A percentile compares a stretch with the other conserved stretches of the same genome.
These are phyloP conservation scores for Cyclargus thomasi DNA, from an alignment of 1,140 invertebrate genomes.

Conservation along the genomic window DNA sequence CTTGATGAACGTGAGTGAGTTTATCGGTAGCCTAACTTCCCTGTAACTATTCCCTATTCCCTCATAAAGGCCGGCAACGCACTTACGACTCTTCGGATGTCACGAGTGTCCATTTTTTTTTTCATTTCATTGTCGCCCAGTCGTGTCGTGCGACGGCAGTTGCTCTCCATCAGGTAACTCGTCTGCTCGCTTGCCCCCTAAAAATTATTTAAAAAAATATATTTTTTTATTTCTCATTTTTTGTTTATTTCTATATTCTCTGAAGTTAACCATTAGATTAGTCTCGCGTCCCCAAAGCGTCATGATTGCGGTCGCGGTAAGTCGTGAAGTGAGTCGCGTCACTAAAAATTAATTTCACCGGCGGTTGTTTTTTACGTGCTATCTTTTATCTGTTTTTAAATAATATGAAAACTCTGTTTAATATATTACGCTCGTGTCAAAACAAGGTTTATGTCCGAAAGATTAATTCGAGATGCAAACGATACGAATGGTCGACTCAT, in stretches of 20 bases:
- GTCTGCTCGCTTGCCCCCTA: no score
- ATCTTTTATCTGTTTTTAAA: neutral
- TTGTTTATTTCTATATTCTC: neutral
- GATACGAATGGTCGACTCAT: neutral
- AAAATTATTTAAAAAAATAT: no score
- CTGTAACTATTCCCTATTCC: no score
- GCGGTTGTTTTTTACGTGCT: neutral
- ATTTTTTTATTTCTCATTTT: no score
- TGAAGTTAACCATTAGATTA: neutral
- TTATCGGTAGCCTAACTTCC: no score
- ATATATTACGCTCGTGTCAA: slow-evolving; percentile 10
- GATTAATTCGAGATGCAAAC: slow-evolving; percentile 12
- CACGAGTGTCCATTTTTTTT: no score
- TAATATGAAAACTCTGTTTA: slow-evolving; percentile 12
- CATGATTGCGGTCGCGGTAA: neutral
- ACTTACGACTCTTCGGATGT: no score
- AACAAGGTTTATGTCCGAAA: slow-evolving; percentile 6
- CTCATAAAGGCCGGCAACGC: no score
- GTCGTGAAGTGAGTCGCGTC: neutral
- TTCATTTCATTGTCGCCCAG: no score
- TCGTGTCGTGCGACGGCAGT: no score
- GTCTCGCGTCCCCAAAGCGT: neutral
- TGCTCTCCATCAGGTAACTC: no score
- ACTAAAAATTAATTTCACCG: neutral
- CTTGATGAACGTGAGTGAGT: no score